A percentile compares a stretch with the other conserved stretches of the same genome.
These are phyloP conservation scores for Actinia tenebrosa DNA, from an alignment of 64 coral and sea anemone species.

Conservation along the genomic window DNA sequence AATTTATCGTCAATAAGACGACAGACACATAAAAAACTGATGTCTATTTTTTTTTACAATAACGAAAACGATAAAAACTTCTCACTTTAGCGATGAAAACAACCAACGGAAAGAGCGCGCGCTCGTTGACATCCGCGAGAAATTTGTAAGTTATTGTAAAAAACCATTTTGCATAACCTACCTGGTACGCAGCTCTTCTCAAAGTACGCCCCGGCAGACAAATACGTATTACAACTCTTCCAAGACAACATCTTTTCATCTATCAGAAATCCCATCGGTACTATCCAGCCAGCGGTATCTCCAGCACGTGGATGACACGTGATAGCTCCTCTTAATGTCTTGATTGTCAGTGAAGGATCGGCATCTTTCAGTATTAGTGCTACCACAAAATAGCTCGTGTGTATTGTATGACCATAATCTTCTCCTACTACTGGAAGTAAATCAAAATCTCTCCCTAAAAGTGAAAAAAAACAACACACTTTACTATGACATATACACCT, in stretches of 20 bases:
- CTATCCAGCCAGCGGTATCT: conserved; percentile 35
- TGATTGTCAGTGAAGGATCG: conserved; percentile 4
- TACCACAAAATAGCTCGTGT: conserved; percentile 29
- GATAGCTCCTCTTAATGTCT: conserved; percentile 12
- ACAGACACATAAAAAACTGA: too few species aligned
- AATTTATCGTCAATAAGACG: too few species aligned
- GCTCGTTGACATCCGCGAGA: too few species aligned
- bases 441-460: conserved; percentile 21
- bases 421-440: conserved; percentile 47
- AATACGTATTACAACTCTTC: conserved; percentile 31
- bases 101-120: too few species aligned
- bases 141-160: too few species aligned
- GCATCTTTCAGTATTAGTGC: conserved; percentile 24
- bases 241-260: background rate
- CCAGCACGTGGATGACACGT: conserved; percentile 46
- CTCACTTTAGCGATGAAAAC: too few species aligned
- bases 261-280: conserved; percentile 35
- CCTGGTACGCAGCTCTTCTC: conserved; percentile 56
- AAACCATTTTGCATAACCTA: background rate
- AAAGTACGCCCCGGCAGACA: conserved; percentile 33
- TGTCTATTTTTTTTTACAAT: too few species aligned
- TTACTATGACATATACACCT: too few species aligned
- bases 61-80: too few species aligned
- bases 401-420: conserved; percentile 20
- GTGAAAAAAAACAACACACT: background rate